Base-by-base conservation (phyloP, 2,797 vertebrate species). In the Petrocephalus sullivani region DNA sequence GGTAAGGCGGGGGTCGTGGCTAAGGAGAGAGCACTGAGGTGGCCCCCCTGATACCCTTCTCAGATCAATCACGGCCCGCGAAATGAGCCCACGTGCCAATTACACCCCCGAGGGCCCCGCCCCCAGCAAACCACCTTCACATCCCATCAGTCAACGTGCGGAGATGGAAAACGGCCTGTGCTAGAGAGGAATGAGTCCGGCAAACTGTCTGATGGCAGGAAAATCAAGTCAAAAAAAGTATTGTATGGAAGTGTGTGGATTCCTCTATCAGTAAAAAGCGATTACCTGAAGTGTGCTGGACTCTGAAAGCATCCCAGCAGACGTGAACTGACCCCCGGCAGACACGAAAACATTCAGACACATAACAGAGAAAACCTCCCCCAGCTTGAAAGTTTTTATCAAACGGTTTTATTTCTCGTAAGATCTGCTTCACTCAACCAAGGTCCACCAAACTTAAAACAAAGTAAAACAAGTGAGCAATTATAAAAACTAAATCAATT, bases 401-500 rank as follows among this genome's bases (percentile, higher is more conserved):
- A 81, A 81, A 81, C 16, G 7, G 7, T 16, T 81, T 49, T 49
- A 81, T 81, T 71, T 12, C 28, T 37, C 6, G 6, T 14, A 78
- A 78, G 71, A 49, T 21, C 16, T 28, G 12, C 12, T n/a, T 57
- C 54, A 19, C 41, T 81, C 41, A 81, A 81, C 37, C 41, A 46
- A 81, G 75, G 14, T 21, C 75, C 41, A n/a, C 41, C 75, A 2
- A 81, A 81, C 75, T 49, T 16, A 81, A 81, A 81, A 78, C 16
- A 78, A 81, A 81, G 46, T 81, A 46, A 81, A 81, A 81, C 67
- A 33, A 75, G 28, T 14, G 67, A 75, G 33, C 75, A 81, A 81
- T 49, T 81, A 81, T 81, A 81, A 81, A 81, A 81, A 81, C 75
- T 81, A 81, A 81, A 81, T 49, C 75, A 81, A 81, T 3, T 49